These are phyloP conservation scores for Tinea trinotella DNA, from an alignment of 2,888 invertebrate species.

Conservation along the genomic window DNA sequence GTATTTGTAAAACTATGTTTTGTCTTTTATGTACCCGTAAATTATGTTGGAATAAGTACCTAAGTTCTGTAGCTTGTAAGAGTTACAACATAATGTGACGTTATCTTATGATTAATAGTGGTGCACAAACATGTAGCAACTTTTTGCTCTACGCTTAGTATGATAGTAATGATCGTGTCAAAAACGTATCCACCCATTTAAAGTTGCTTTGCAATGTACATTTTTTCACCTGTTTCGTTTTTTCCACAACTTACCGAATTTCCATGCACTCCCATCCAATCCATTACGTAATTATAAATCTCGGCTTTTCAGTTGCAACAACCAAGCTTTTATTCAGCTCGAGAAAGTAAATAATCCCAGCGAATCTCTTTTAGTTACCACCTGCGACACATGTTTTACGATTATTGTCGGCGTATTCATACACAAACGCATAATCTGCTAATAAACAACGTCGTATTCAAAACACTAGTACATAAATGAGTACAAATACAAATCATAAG, in stretches of 20 bases:
- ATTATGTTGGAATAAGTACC: background rate
- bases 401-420: background rate
- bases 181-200: background rate
- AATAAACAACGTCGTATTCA: background rate
- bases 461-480: background rate
- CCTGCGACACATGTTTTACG: background rate
- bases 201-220: background rate
- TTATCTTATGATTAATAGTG: constrained; percentile 16
- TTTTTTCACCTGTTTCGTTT: background rate
- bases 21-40: background rate
- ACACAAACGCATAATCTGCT: background rate
- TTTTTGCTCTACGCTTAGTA: background rate
- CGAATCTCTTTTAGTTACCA: background rate
- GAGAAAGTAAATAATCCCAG: background rate
- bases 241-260: background rate
- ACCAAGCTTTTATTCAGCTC: background rate
- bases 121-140: background rate
- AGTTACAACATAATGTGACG: constrained; percentile 12
- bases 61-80: background rate
- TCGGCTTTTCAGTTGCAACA: background rate
- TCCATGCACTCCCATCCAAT: background rate
- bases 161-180: background rate
- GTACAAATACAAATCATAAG: background rate
- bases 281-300: background rate
- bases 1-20: background rate